Conservation (phyloP, 2,888 invertebrate genomes). For the Drosophila planitibia region DNA sequence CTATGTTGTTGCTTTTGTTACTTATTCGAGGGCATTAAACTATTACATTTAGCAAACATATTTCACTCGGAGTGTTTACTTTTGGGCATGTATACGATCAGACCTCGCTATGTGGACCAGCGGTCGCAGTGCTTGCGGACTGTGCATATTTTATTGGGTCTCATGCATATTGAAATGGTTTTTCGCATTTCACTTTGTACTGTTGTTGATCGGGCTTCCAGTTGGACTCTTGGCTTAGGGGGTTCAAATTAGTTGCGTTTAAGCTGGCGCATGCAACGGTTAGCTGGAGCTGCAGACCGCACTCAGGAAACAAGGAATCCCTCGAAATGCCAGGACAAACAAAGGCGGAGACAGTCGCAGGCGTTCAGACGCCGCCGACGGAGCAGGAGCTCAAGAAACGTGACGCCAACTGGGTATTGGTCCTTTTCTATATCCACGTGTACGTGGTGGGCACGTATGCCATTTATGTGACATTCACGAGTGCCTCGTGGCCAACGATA, state of each 20-base stretch:
- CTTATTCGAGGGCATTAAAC: slow-evolving; percentile 57
- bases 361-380: slow-evolving; percentile 1
- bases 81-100: slow-evolving; percentile 21
- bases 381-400: slow-evolving; percentile 83
- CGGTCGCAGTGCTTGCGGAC: not conserved
- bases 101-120: slow-evolving; percentile 25
- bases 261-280: slow-evolving; percentile 33
- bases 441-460: slow-evolving; percentile 90
- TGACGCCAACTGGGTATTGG: slow-evolving; percentile 90
- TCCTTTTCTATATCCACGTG: slow-evolving; percentile 91
- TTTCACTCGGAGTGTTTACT: not conserved
- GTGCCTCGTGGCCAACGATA: slow-evolving; percentile 88
- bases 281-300: not conserved
- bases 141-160: slow-evolving; percentile 2
- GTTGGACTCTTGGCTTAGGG: slow-evolving; percentile 12
- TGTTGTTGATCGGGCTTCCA: not conserved
- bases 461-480: slow-evolving; percentile 87
- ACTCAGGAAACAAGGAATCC: not conserved
- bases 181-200: not conserved
- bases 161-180: slow-evolving; percentile 52
- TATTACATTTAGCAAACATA: slow-evolving; percentile 22
- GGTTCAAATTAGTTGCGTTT: slow-evolving; percentile 43
- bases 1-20: slow-evolving; percentile 52
- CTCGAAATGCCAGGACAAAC: slow-evolving; percentile 21
- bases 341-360: slow-evolving; percentile 9